phyloP scores from a whole-genome alignment of 2,113 vertebrate species.

The Channa maculata region DNA sequence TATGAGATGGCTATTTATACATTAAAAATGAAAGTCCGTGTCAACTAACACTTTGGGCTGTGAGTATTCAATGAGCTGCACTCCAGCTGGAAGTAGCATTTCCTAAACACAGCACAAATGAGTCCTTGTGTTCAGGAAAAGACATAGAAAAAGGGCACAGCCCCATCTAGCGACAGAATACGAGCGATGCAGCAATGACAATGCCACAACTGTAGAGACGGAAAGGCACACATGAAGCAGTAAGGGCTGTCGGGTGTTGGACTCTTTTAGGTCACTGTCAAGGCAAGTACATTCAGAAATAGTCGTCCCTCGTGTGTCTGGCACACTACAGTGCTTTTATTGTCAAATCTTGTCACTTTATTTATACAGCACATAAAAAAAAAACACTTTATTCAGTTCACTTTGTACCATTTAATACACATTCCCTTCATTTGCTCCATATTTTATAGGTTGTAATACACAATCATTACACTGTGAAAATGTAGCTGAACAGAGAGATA shows the following conservation, averaged over 20 bases:
- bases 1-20: background rate
- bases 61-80: conserved; percentile 4
- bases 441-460: background rate
- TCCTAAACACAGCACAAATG: background rate
- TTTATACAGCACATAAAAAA: too few relatives aligned
- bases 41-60: background rate
- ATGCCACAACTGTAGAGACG: background rate
- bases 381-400: background rate
- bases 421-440: background rate
- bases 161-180: conserved; percentile 63
- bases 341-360: too few relatives aligned
- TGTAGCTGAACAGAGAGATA: background rate
- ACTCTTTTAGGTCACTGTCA: conserved; percentile 1
- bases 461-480: conserved; percentile 8
- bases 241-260: background rate
- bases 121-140: conserved; percentile 9
- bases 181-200: conserved; percentile 24
- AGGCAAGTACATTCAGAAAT: conserved; percentile 1
- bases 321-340: background rate
- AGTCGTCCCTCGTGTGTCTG: background rate
- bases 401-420: background rate
- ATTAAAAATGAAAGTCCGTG: background rate
- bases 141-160: background rate
- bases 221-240: conserved; percentile 5
- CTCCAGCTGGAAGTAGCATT: background rate